Conservation (phyloP, 1,140 invertebrate genomes). For the Pachyrhynchus sulphureomaculatus region DNA sequence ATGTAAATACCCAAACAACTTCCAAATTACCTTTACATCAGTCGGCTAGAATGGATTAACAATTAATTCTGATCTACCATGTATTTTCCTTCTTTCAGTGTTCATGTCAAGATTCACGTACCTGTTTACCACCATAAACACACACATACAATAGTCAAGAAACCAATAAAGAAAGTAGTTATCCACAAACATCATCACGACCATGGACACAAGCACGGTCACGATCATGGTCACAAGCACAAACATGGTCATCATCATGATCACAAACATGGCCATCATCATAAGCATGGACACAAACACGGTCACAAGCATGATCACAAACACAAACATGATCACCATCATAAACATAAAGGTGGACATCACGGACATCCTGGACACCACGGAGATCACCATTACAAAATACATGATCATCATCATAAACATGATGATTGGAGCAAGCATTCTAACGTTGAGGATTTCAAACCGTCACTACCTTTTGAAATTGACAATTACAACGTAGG, state of each 20-base stretch:
- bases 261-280: slow-evolving; percentile 17
- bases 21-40: too few species aligned
- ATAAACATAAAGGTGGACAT: slow-evolving; percentile 12
- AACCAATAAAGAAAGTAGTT: slow-evolving; percentile 26
- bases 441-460: not conserved
- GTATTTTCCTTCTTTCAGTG: slow-evolving; percentile 17
- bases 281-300: slow-evolving; percentile 22
- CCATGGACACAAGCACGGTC: slow-evolving; percentile 25
- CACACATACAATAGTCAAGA: slow-evolving; percentile 26
- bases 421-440: not conserved
- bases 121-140: slow-evolving; percentile 30
- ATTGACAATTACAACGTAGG: not conserved
- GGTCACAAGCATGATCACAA: slow-evolving; percentile 15
- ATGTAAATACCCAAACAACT: too few species aligned
- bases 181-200: slow-evolving; percentile 29
- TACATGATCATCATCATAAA: not conserved
- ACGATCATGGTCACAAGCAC: slow-evolving; percentile 7
- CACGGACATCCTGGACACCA: not conserved
- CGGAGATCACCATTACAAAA: not conserved
- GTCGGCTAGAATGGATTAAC: too few species aligned
- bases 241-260: slow-evolving; percentile 8
- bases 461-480: slow-evolving; percentile 6
- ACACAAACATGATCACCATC: slow-evolving; percentile 12
- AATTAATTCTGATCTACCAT: too few species aligned
- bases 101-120: slow-evolving; percentile 31